Evolutionary conservation across 2,113 vertebrate genomes (phyloP), one percentile per base, ranked within the genome.

Genomic region (Hippolais icterina): DNA sequence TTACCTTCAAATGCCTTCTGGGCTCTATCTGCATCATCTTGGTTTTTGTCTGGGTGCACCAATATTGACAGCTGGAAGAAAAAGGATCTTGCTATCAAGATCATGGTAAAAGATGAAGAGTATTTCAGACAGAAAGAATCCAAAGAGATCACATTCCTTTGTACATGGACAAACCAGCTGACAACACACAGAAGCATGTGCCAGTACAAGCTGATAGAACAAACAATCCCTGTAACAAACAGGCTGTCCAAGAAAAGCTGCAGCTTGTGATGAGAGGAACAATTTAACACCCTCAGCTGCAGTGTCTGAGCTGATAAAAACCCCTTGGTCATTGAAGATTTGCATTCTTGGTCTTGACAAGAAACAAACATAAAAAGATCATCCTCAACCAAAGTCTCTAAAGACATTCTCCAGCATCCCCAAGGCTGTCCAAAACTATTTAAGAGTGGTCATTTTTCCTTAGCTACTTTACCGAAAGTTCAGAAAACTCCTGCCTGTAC

Each of bases 31-130:
- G 96, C 96, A 95, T 99, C 99, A 89, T 98, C 99, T 92, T 99
- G 99, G 84, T 99, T 99, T 98, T 99, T 99, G 97, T 99, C 99
- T 80, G 99, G 99, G 98, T 99, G 99, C 77, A 99, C 99, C 96
- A 99, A 97, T 96, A 99, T 99, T 61, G 99, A 99, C 89, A 99
- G 97, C 99, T 99, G 71, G 27, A 97, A 94, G 44, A 61, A 44
- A 91, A 94, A 92, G 35, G 21, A 92, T 33, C 52, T 31, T 52
- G 35, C 31, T 68, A 46, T 79, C 42, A 81, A 60, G 35, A 88
- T 37, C 10, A 52, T 49, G 49, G 52, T 66, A 72, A 75, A 92
- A 93, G 12, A 87, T 18, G 11, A 88, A 80, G 15, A 76, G 22
- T 19, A 25, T n/a, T 86, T 71, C 65, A 65, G 80, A 39, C 1